Evolutionary conservation across 2,113 vertebrate species (phyloP).

Genomic region (Tiliqua scincoides): DNA sequence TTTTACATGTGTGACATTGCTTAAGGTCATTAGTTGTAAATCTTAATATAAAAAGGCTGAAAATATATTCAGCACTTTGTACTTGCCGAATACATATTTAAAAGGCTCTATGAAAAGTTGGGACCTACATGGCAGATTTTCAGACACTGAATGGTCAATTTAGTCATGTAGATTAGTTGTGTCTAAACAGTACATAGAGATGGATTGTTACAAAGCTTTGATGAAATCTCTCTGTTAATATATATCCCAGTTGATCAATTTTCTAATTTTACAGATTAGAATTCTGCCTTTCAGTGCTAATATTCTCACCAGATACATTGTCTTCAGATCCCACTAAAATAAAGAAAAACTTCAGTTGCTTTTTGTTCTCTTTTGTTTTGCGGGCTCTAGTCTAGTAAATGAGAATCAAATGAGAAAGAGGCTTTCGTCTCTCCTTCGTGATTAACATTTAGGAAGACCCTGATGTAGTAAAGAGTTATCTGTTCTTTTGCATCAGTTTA

Average conservation of each 20-base stretch:
- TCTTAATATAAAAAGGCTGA: slow-evolving; percentile 84
- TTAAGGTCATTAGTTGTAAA: slow-evolving; percentile 87
- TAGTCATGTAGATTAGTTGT: slow-evolving; percentile 81
- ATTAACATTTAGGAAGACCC: slow-evolving; percentile 29
- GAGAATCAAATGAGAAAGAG: slow-evolving; percentile 54
- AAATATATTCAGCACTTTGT: slow-evolving; percentile 89
- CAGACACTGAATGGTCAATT: slow-evolving; percentile 80
- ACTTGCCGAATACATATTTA: slow-evolving; percentile 85
- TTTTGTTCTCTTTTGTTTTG: slow-evolving; percentile 23
- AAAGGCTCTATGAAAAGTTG: slow-evolving; percentile 82
- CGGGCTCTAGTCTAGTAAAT: slow-evolving; percentile 42
- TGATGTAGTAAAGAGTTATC: slow-evolving; percentile 46
- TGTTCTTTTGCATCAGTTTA: slow-evolving; percentile 40
- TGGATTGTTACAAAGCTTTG: slow-evolving; percentile 73
- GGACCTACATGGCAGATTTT: slow-evolving; percentile 86
- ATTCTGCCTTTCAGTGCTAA: slow-evolving; percentile 66
- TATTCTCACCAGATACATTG: slow-evolving; percentile 48
- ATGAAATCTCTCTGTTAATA: slow-evolving; percentile 74
- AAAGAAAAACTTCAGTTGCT: slow-evolving; percentile 38
- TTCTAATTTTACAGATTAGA: slow-evolving; percentile 73
- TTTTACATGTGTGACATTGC: slow-evolving; percentile 85
- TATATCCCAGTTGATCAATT: slow-evolving; percentile 72
- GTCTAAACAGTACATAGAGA: slow-evolving; percentile 78
- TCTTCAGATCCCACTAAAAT: slow-evolving; percentile 55
- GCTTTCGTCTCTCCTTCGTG: slow-evolving; percentile 31